A percentile compares a stretch with the other conserved stretches of the same genome.
Evolutionary conservation across 2,888 invertebrate species (phyloP).

Genomic region (Lasioglossum lativentre): DNA sequence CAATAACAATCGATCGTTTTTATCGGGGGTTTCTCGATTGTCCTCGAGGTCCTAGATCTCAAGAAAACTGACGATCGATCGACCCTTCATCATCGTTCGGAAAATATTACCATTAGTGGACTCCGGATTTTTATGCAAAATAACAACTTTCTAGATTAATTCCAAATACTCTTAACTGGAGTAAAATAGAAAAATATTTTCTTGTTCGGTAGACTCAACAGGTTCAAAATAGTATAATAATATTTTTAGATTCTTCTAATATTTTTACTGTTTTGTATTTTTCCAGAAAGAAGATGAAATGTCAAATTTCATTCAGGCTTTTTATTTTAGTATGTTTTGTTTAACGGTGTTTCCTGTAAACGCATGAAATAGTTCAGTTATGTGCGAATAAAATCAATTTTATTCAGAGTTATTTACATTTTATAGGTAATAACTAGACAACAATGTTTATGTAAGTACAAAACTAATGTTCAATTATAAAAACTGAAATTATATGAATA

Average conservation of each 20-base stretch:
- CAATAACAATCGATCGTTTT: slow-evolving; percentile 31
- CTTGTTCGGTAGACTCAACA: too few species aligned
- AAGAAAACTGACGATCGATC: background rate
- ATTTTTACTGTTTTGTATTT: background rate
- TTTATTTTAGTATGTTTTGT: background rate
- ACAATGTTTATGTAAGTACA: background rate
- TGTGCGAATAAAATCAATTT: too few species aligned
- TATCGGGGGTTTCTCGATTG: background rate
- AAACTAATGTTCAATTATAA: background rate
- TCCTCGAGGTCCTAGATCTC: background rate
- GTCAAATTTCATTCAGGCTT: background rate
- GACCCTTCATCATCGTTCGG: background rate
- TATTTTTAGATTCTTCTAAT: background rate
- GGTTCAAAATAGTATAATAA: too few species aligned
- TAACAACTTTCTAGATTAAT: background rate
- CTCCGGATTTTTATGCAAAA: background rate
- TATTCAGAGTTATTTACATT: background rate
- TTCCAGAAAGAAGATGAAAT: too few species aligned
- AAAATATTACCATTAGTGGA: background rate
- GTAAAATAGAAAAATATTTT: background rate
- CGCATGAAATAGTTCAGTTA: background rate
- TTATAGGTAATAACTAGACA: background rate
- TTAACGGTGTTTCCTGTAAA: background rate
- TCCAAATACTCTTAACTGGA: too few species aligned
- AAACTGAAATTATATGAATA: background rate